These are phyloP conservation scores for Kryptolebias ocellatus DNA, from an alignment of 2,797 vertebrate genomes.

Conservation along the genomic window DNA sequence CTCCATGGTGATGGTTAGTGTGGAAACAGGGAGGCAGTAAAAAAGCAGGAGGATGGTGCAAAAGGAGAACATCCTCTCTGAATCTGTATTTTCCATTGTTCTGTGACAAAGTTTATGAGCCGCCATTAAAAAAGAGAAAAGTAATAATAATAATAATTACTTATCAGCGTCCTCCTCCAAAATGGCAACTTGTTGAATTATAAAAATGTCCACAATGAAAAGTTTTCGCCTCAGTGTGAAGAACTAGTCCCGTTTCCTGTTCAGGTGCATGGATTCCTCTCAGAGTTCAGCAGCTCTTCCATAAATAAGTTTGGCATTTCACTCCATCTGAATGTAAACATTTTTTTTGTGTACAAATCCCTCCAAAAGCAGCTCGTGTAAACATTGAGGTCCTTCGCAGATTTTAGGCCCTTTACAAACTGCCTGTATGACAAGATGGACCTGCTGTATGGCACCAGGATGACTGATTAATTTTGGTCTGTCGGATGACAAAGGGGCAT, in stretches of 20 bases:
- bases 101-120: conserved; percentile 39
- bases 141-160: conserved; percentile 10
- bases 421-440: conserved; percentile 31
- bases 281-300: conserved; percentile 19
- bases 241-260: neutral
- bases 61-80: conserved; percentile 51
- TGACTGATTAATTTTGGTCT: conserved; percentile 37
- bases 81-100: conserved; percentile 56
- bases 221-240: conserved; percentile 3
- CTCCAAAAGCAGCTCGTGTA: conserved; percentile 72
- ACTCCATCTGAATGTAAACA: conserved; percentile 71
- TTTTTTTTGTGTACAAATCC: conserved; percentile 46
- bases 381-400: conserved; percentile 70
- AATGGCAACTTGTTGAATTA: conserved; percentile 27
- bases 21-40: conserved; percentile 68
- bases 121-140: neutral
- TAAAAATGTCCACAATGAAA: conserved; percentile 56
- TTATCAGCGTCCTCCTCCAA: conserved; percentile 29
- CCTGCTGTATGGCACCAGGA: conserved; percentile 45
- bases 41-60: conserved; percentile 61
- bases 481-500: conserved; percentile 8
- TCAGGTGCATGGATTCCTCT: conserved; percentile 11
- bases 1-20: conserved; percentile 61
- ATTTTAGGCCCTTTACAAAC: conserved; percentile 41
- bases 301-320: conserved; percentile 50